Evolutionary conservation across 2,797 vertebrate species (phyloP).

Genomic region (Acanthurus tractus): DNA sequence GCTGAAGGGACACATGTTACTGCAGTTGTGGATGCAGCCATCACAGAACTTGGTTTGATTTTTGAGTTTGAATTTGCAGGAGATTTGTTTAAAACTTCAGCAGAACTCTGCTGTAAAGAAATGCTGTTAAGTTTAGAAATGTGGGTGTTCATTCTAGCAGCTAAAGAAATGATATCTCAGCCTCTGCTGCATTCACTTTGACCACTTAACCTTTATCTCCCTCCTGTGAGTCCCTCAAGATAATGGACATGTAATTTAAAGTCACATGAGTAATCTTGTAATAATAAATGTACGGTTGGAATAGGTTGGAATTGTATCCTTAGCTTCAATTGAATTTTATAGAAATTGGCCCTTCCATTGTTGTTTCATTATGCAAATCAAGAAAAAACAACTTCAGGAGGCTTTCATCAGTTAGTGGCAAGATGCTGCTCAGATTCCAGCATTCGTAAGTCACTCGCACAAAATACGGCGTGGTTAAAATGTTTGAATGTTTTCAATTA

Average conservation of each 20-base stretch:
- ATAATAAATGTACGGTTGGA: background rate
- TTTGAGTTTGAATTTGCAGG: conserved; percentile 16
- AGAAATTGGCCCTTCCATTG: background rate
- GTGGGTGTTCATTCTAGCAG: background rate
- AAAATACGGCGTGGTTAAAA: background rate
- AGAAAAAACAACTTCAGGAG: background rate
- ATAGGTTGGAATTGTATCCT: background rate
- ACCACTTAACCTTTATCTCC: background rate
- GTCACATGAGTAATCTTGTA: background rate
- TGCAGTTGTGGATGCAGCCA: conserved; percentile 8
- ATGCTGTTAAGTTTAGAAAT: background rate
- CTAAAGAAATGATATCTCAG: background rate
- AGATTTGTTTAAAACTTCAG: background rate
- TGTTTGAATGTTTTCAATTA: background rate
- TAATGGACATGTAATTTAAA: background rate
- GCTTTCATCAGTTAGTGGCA: background rate
- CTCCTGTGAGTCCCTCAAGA: conserved; percentile 5
- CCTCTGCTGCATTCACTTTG: background rate
- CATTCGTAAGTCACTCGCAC: conserved; percentile 1
- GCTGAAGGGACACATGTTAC: conserved; percentile 1
- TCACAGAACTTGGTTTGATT: conserved; percentile 4
- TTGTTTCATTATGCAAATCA: conserved; percentile 16
- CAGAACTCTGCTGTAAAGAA: background rate
- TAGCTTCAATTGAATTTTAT: background rate
- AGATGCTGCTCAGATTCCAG: background rate